phyloP scores from a whole-genome alignment of 2,888 invertebrate species.

The Caenorhabditis becei region DNA sequence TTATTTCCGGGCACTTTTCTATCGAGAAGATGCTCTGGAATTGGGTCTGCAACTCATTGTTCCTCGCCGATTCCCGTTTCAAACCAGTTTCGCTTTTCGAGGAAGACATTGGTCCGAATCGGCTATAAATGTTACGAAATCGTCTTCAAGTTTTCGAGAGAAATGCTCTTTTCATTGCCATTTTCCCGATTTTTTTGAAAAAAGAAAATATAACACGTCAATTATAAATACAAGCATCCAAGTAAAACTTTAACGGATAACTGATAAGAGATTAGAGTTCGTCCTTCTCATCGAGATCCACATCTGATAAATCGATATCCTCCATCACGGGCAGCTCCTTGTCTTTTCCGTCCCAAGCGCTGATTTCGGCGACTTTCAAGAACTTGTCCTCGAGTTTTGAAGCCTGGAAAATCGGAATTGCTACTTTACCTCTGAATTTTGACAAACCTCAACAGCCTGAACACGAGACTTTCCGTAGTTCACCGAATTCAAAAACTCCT shows the following conservation, averaged over 20 bases:
- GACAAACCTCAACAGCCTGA: constrained; percentile 88
- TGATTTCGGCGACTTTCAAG: constrained; percentile 80
- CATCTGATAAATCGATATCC: constrained; percentile 83
- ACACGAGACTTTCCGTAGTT: constrained; percentile 82
- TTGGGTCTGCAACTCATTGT: constrained; percentile 1
- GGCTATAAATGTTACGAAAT: constrained; percentile 26
- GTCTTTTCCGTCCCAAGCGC: constrained; percentile 84
- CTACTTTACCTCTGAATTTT: neutral
- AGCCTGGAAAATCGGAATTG: constrained; percentile 17
- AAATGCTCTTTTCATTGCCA: neutral
- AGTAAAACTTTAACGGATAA: constrained; percentile 29
- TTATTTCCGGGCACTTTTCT: neutral
- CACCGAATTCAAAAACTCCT: constrained; percentile 49
- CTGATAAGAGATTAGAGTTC: constrained; percentile 21
- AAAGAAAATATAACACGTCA: constrained; percentile 3
- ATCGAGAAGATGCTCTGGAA: constrained; percentile 26
- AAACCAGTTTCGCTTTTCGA: constrained; percentile 19
- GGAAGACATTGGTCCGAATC: constrained; percentile 6
- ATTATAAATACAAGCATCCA: neutral
- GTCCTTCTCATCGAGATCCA: constrained; percentile 75
- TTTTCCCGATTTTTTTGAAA: neutral
- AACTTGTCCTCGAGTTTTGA: constrained; percentile 63
- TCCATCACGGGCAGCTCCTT: constrained; percentile 82
- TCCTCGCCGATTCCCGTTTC: neutral
- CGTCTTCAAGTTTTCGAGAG: neutral